Percentiles rank a stretch among this genome's conserved stretches.
phyloP scores from a whole-genome alignment of 2,888 invertebrate species.

The Stramonita haemastoma region DNA sequence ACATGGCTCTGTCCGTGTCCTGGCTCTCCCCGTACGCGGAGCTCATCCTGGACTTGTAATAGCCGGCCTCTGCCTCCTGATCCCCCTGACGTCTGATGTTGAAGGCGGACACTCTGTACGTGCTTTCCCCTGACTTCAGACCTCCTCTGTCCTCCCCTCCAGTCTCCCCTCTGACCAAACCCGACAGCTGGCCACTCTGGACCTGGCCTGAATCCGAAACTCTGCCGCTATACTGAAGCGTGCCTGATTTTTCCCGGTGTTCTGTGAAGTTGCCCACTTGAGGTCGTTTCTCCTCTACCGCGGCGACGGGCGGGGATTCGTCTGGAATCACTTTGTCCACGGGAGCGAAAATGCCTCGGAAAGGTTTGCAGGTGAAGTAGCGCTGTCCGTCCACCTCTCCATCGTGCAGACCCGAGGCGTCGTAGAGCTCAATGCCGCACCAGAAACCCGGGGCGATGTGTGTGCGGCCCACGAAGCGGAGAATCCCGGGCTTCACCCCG shows the following conservation, averaged over 20 bases:
- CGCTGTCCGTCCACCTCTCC: constrained; percentile 82
- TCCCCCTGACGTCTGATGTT: not conserved
- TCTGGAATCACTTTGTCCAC: constrained; percentile 79
- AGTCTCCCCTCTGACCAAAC: not conserved
- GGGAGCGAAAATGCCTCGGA: constrained; percentile 83
- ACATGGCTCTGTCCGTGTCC: constrained; percentile 37
- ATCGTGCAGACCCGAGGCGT: constrained; percentile 82
- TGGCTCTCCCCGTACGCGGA: constrained; percentile 40
- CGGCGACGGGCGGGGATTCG: not conserved
- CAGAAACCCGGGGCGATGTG: constrained; percentile 81
- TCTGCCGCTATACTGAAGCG: not conserved
- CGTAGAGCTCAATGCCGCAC: constrained; percentile 83
- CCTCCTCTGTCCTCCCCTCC: not conserved
- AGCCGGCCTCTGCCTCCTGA: not conserved
- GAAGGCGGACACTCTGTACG: not conserved
- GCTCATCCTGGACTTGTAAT: not conserved
- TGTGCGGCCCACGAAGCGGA: constrained; percentile 81
- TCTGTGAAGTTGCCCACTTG: not conserved
- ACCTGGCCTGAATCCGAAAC: constrained; percentile 30
- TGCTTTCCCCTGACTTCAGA: not conserved
- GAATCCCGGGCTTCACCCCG: constrained; percentile 79
- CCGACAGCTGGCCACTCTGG: not conserved
- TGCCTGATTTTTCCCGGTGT: not conserved
- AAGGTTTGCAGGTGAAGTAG: constrained; percentile 82
- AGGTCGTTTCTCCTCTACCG: not conserved